Evolutionary conservation across 2,888 invertebrate genomes (phyloP).

Genomic region (Sussaba pulchella): DNA sequence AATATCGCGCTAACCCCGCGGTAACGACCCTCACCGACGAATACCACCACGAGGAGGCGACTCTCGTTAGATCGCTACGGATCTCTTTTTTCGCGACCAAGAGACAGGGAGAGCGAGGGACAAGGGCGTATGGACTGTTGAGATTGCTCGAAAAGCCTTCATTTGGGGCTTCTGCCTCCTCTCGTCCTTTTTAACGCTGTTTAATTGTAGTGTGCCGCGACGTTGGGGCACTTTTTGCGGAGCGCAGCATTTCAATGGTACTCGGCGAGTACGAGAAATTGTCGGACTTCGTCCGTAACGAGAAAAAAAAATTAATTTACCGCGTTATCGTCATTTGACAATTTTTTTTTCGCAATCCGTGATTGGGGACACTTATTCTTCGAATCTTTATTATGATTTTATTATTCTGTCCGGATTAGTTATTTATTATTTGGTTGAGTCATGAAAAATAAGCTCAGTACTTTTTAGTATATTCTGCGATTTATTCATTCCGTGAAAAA

Average conservation of each 20-base stretch:
- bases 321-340: neutral
- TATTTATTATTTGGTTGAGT: no score
- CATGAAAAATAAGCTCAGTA: no score
- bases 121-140: constrained; percentile 1
- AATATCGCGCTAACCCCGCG: constrained; percentile 44
- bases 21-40: constrained; percentile 17
- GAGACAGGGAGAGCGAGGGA: constrained; percentile 14
- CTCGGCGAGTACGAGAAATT: neutral
- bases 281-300: neutral
- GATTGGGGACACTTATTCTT: neutral
- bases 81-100: constrained; percentile 16
- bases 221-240: neutral
- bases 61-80: constrained; percentile 51
- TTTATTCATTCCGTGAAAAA: no score
- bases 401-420: no score
- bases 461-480: no score
- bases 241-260: neutral
- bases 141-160: constrained; percentile 36
- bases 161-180: constrained; percentile 39
- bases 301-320: neutral
- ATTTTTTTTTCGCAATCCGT: neutral
- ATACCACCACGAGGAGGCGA: constrained; percentile 31
- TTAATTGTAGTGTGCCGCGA: constrained; percentile 3
- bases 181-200: constrained; percentile 41
- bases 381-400: neutral